Conservation (phyloP, 1,140 invertebrate genomes). For the Zaprionus africanus region DNA sequence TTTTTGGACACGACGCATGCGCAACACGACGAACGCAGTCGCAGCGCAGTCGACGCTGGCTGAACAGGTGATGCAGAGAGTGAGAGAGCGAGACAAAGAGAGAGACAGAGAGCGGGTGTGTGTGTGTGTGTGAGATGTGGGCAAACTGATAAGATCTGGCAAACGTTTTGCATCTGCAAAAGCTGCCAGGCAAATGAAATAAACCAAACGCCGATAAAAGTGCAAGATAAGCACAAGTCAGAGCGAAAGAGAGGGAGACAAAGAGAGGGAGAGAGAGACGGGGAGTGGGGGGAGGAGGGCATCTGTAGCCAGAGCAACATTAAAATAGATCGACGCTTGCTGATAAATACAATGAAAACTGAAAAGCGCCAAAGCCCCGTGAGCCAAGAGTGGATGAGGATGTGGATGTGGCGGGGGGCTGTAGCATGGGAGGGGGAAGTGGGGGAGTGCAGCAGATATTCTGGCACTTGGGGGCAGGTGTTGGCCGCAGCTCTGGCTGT, state of each 20-base stretch:
- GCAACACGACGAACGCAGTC: constrained; percentile 60
- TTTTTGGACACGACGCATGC: constrained; percentile 64
- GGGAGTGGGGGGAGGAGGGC: not conserved
- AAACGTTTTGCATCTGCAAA: constrained; percentile 72
- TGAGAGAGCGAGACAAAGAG: constrained; percentile 2
- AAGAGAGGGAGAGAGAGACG: not conserved
- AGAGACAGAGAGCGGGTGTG: constrained; percentile 25
- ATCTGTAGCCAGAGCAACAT: constrained; percentile 54
- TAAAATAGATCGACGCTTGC: constrained; percentile 73
- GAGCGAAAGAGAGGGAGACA: not conserved
- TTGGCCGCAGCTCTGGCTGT: constrained; percentile 8
- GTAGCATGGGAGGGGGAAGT: not conserved
- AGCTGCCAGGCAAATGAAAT: constrained; percentile 78
- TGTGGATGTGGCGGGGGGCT: constrained; percentile 28
- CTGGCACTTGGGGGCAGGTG: constrained; percentile 21
- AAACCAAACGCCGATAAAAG: constrained; percentile 75
- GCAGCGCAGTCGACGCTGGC: constrained; percentile 32
- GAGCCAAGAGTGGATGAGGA: constrained; percentile 44
- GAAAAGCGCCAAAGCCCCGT: constrained; percentile 61
- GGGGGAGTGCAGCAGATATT: constrained; percentile 3
- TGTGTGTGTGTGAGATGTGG: constrained; percentile 29
- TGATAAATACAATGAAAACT: constrained; percentile 67
- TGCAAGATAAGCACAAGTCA: constrained; percentile 26
- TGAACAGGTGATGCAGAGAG: constrained; percentile 66
- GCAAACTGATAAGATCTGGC: constrained; percentile 42